Conservation (phyloP, 2,113 vertebrate species). For the Zosterops japonicus region DNA sequence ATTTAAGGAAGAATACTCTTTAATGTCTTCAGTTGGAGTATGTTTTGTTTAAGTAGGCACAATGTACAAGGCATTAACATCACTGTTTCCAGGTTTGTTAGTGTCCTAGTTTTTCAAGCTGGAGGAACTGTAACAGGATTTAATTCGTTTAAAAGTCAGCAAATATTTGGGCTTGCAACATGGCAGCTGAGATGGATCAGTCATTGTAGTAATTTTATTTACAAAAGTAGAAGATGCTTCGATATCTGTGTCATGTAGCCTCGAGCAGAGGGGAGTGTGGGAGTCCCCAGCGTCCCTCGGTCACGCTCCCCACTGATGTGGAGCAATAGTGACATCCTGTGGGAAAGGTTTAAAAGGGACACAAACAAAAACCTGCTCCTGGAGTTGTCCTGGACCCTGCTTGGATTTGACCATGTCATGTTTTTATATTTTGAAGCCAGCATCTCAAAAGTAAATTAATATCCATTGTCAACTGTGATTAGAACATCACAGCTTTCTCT, state of each 20-base stretch:
- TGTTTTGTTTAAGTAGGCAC: neutral
- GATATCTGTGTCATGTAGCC: neutral
- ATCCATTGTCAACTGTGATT: neutral
- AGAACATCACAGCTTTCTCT: neutral
- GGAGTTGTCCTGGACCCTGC: neutral
- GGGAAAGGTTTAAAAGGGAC: neutral
- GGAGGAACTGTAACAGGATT: neutral
- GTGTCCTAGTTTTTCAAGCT: neutral
- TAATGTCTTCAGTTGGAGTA: neutral
- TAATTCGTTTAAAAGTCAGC: neutral
- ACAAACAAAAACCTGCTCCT: neutral
- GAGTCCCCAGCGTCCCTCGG: accelerated
- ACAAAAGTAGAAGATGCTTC: neutral
- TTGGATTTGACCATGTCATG: neutral
- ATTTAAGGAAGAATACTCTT: neutral
- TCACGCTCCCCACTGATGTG: neutral
- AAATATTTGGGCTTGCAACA: neutral
- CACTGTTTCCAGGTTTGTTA: neutral
- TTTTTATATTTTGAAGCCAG: neutral
- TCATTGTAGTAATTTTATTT: neutral
- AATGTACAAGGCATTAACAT: neutral
- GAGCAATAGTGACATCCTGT: slow-evolving; percentile 35
- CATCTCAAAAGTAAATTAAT: neutral
- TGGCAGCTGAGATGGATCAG: neutral
- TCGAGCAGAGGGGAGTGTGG: neutral